Percentiles rank a stretch among this genome's conserved stretches.
phyloP scores from a whole-genome alignment of 2,113 vertebrate genomes.

The Toxostoma redivivum region DNA sequence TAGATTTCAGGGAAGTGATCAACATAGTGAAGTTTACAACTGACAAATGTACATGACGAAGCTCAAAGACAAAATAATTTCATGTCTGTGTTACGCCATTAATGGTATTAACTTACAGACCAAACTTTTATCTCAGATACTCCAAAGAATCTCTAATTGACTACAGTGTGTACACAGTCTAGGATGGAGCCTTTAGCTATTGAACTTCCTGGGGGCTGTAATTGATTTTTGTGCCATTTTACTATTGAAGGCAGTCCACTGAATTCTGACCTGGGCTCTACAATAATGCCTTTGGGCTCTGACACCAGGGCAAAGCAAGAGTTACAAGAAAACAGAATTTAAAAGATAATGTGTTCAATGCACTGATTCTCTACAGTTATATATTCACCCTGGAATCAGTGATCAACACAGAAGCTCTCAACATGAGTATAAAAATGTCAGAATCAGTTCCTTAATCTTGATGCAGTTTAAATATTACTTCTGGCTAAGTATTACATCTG shows the following conservation, averaged over 20 bases:
- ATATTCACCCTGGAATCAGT: conserved; percentile 17
- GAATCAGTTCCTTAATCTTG: conserved; percentile 11
- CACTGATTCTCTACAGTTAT: neutral
- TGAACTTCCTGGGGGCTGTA: neutral
- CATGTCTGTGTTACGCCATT: neutral
- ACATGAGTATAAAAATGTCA: conserved; percentile 25
- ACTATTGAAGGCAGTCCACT: neutral
- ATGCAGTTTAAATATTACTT: conserved; percentile 50
- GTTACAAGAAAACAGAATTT: neutral
- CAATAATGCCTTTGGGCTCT: neutral
- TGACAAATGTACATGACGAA: neutral
- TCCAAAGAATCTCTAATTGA: neutral
- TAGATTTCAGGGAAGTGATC: neutral
- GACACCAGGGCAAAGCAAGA: neutral
- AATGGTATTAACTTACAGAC: neutral
- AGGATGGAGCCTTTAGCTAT: neutral
- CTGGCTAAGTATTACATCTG: conserved; percentile 40
- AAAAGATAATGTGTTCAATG: neutral
- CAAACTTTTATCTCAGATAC: neutral
- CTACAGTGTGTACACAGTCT: neutral
- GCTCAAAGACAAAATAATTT: neutral
- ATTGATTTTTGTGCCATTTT: conserved; percentile 12
- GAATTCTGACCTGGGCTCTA: neutral
- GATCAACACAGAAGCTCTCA: conserved; percentile 5
- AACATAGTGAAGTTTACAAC: neutral